Evolutionary conservation across 2,113 vertebrate species (phyloP).

Genomic region (Corythornis cristatus): DNA sequence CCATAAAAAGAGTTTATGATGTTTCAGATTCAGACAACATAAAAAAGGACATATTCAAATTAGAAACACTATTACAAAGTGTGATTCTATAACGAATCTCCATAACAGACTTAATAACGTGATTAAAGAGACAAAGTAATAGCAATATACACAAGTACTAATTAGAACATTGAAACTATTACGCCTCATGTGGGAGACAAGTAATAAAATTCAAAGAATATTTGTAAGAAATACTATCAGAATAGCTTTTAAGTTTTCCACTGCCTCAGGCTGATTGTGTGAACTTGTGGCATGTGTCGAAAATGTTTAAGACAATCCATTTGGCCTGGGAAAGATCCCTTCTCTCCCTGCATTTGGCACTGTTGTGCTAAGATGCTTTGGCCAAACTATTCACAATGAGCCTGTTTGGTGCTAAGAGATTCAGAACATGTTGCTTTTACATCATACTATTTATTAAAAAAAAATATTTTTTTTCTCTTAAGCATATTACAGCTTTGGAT

Average conservation of each 20-base stretch:
- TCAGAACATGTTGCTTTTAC: background rate
- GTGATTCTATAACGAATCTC: constrained; percentile 83
- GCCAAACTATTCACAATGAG: background rate
- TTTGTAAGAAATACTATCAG: constrained; percentile 77
- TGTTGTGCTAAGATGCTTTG: constrained; percentile 6
- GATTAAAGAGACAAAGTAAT: constrained; percentile 87
- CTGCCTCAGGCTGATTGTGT: constrained; percentile 77
- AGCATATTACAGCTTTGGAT: background rate
- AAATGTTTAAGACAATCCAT: constrained; percentile 72
- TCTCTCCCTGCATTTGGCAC: constrained; percentile 7
- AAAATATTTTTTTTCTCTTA: background rate
- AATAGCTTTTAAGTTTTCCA: constrained; percentile 78
- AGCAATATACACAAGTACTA: constrained; percentile 85
- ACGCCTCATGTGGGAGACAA: constrained; percentile 82
- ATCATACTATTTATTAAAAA: background rate
- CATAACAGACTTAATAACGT: constrained; percentile 84
- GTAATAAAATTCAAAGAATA: constrained; percentile 86
- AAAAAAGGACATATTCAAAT: constrained; percentile 86
- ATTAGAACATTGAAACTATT: constrained; percentile 86
- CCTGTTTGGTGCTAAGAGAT: background rate
- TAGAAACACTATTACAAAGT: constrained; percentile 83
- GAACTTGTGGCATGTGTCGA: constrained; percentile 75
- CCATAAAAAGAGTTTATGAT: constrained; percentile 86
- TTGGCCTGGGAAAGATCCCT: constrained; percentile 50
- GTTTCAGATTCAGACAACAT: constrained; percentile 85